Base-by-base conservation (phyloP, 2,797 vertebrate species). In the Coendou prehensilis region DNA sequence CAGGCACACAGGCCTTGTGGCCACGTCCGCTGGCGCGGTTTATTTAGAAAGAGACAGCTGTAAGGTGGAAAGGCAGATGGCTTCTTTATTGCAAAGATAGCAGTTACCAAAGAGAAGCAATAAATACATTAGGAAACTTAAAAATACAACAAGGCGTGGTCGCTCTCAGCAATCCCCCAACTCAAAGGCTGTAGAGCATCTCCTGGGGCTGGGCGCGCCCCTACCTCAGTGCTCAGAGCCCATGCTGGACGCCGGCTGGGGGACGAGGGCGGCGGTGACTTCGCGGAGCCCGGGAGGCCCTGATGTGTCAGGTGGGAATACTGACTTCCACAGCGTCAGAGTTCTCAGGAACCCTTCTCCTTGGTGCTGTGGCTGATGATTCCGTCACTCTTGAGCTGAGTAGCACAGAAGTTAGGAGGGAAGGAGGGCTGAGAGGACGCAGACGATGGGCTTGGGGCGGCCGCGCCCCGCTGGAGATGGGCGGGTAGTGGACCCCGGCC, bases 11-110 rank as follows among this genome's bases (percentile, higher is more conserved):
- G 9, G 47, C 45, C 33, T 80, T 78, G 90, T 9, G 63, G 95
- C 93, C 71, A 97, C 96, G 93, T 98, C 96, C 98, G 98, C 97
- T 98, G 97, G 92, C 89, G 97, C 59, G 88, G 94, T 98, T 98
- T 98, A 98, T 98, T 97, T 95, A 33, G 87, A 93, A 79, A 52
- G 97, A 98, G 93, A 88, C 15, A 61, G 87, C 96, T 97, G 89
- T 97, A 97, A 97, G 87, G 54, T 86, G 97, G 97, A 98, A 98
- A 97, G 94, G 96, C 96, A 98, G 97, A 93, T 97, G 94, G 94
- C 97, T 97, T 97, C 96, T 98, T 98, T 97, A 92, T 98, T 98
- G 94, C 97, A 97, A 98, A 94, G 95, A 86, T 10, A 86, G 61
- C n/a, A 93, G 92, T 92, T 97, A 87, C 28, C 80, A 96, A 96